Evolutionary conservation across 2,888 invertebrate species (phyloP).

Genomic region (Cybosia mesomella): DNA sequence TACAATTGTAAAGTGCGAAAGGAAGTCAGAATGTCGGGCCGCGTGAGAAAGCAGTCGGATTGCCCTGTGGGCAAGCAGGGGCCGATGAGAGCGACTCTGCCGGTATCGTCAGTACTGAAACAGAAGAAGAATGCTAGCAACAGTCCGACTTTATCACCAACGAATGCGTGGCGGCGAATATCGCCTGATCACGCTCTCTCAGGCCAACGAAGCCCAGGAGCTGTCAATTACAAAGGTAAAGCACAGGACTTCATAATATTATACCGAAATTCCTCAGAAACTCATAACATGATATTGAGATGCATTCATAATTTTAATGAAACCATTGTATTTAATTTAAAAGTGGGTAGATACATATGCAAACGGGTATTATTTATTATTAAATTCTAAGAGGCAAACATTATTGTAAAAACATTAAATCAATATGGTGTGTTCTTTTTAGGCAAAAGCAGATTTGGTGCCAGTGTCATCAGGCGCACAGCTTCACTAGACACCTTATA

Average conservation of each 20-base stretch:
- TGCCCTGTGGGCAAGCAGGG: slow-evolving; percentile 88
- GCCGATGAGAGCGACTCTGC: slow-evolving; percentile 92
- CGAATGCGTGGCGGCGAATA: slow-evolving; percentile 89
- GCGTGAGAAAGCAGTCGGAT: slow-evolving; percentile 90
- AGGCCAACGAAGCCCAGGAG: slow-evolving; percentile 91
- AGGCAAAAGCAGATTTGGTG: slow-evolving; percentile 86
- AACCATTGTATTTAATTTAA: not conserved
- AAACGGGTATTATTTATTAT: not conserved
- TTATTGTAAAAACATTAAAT: not conserved
- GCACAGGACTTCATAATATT: not conserved
- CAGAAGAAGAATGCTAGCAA: slow-evolving; percentile 88
- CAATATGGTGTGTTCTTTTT: slow-evolving; percentile 27
- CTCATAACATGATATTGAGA: not conserved
- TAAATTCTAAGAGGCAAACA: not conserved
- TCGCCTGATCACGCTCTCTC: slow-evolving; percentile 90
- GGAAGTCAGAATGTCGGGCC: slow-evolving; percentile 84
- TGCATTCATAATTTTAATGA: not conserved
- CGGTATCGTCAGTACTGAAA: slow-evolving; percentile 91
- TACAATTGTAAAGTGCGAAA: slow-evolving; percentile 55
- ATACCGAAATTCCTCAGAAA: not conserved
- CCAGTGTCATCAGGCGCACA: slow-evolving; percentile 90
- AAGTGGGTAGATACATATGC: not conserved
- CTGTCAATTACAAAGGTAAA: slow-evolving; percentile 90
- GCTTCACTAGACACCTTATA: slow-evolving; percentile 93
- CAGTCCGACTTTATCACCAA: slow-evolving; percentile 90